Evolutionary conservation across 2,113 vertebrate species (phyloP).

Genomic region (Poeciliopsis prolifica): DNA sequence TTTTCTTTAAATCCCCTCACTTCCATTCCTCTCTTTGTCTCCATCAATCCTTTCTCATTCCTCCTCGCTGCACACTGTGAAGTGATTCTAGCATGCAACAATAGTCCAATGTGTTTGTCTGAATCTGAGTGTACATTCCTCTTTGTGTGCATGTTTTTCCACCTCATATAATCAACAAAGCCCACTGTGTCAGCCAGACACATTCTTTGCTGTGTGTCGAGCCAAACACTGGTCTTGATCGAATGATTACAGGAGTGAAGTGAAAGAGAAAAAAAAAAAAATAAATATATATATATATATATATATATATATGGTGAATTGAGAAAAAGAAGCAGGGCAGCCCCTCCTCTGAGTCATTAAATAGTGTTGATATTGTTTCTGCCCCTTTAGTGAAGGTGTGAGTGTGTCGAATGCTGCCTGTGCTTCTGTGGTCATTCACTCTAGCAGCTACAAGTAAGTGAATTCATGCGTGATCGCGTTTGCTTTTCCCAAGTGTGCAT

Average conservation of each 20-base stretch:
- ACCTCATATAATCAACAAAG: constrained; percentile 35
- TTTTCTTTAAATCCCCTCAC: constrained; percentile 13
- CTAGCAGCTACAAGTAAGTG: constrained; percentile 26
- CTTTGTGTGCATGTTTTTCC: constrained; percentile 7
- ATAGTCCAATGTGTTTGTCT: constrained; percentile 12
- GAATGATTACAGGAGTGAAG: neutral
- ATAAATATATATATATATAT: neutral
- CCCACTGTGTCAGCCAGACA: constrained; percentile 17
- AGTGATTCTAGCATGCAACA: constrained; percentile 19
- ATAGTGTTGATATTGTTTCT: constrained; percentile 39
- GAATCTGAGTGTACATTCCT: constrained; percentile 16
- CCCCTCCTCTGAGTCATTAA: constrained; percentile 23
- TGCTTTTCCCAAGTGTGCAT: constrained; percentile 39
- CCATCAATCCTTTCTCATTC: constrained; percentile 14
- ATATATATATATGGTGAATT: neutral
- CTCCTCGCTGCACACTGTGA: constrained; percentile 22
- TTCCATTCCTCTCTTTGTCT: constrained; percentile 28
- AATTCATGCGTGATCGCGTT: constrained; percentile 26
- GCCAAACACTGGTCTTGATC: constrained; percentile 25
- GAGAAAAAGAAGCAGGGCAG: constrained; percentile 10
- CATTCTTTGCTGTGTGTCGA: constrained; percentile 18
- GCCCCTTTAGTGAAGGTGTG: constrained; percentile 18
- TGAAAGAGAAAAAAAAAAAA: neutral
- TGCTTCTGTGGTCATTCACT: constrained; percentile 16
- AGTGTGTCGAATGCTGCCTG: constrained; percentile 20